These are phyloP conservation scores for Vollenhovia emeryi DNA, from an alignment of 1,140 invertebrate species.

Conservation along the genomic window DNA sequence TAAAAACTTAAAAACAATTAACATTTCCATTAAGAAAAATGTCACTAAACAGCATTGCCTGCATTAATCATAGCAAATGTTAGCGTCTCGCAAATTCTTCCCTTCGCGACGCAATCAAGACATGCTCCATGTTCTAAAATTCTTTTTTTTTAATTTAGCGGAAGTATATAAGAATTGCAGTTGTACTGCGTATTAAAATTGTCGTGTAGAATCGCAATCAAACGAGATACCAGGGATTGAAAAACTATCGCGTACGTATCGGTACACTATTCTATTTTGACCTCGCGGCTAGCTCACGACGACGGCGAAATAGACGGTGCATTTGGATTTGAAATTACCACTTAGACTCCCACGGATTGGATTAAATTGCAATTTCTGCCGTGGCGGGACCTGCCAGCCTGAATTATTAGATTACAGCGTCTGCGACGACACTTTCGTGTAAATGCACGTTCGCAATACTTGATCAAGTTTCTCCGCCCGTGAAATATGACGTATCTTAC, in stretches of 20 bases:
- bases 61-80: neutral
- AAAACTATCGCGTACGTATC: constrained; percentile 7
- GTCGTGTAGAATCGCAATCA: neutral
- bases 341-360: constrained; percentile 67
- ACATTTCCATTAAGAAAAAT: neutral
- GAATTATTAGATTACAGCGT: constrained; percentile 69
- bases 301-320: neutral
- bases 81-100: neutral
- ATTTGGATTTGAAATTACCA: constrained; percentile 71
- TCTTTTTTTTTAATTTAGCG: neutral
- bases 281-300: constrained; percentile 7
- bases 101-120: neutral
- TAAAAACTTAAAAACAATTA: neutral
- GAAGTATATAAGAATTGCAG: constrained; percentile 1
- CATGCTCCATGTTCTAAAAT: neutral
- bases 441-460: constrained; percentile 53
- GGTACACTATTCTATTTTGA: neutral
- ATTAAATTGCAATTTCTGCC: constrained; percentile 75
- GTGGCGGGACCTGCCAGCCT: constrained; percentile 27
- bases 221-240: constrained; percentile 2
- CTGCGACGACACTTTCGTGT: constrained; percentile 47
- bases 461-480: neutral
- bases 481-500: neutral
- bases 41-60: neutral
- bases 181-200: neutral